Evolutionary conservation across 2,113 vertebrate species (phyloP), one percentile per base, ranked within the genome.

Genomic region (Phalacrocorax pelagicus): DNA sequence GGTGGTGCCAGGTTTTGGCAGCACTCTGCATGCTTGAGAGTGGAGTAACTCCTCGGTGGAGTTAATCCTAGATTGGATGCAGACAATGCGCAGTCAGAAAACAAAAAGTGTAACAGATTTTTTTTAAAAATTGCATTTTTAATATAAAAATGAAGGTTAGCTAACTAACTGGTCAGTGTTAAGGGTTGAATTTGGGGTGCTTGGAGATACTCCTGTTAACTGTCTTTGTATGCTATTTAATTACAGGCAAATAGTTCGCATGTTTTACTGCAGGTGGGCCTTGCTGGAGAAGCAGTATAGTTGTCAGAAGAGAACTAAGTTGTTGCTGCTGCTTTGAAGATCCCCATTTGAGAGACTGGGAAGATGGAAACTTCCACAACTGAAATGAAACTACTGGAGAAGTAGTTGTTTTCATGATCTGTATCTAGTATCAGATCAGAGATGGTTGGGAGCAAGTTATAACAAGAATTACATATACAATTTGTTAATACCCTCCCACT

Each of bases 61-160:
- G 98, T 97, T 97, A 73, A 57, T 96, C 98, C 98, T 98, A 95
- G 98, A 95, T 20, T 95, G 96, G 94, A 92, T 98, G 97, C 97
- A 92, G 97, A 98, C 96, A 65, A 34, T 0, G 3, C 6, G 9
- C 27, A 42, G 20, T 38, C 19, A 52, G 26, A 72, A 81, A 44
- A 44, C 6, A 26, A 19, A 70, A 49, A 22, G 46, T 47, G 46
- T 19, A 47, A 47, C 19, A 47, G 46, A 47, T 47, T 46, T 47
- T 47, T 14, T 75, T 21, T 12, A 15, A n/a, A 54, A 40, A 18
- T 3, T 9, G 12, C 6, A 13, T 55, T 3, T 55, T 84, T 42
- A 6, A 6, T 15, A 13, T 29, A 40, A 55, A 81, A 89, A 27
- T 6, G 0, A 34, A 4, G n/a, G 22, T 19, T 6, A 40, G 13